Percentiles rank a stretch among this genome's conserved stretches.
Conservation (phyloP, 1,140 invertebrate species). For the Anastatus disparis region DNA sequence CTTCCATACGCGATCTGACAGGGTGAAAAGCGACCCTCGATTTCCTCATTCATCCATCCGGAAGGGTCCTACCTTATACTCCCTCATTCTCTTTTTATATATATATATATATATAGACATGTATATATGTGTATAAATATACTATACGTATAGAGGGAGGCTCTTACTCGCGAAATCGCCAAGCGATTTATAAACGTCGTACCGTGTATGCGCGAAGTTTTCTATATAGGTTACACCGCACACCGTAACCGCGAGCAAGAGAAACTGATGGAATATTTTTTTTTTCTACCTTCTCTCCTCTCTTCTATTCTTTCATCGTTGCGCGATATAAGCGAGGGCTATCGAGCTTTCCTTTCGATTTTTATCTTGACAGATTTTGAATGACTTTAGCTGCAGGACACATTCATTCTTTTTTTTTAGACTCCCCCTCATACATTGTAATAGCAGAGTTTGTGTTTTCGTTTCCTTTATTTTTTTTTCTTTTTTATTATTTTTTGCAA, state of each 20-base stretch:
- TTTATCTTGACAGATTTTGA: slow-evolving; percentile 14
- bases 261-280: slow-evolving; percentile 20
- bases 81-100: no score
- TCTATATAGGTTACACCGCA: no score
- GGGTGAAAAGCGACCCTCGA: slow-evolving; percentile 13
- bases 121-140: no score
- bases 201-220: background rate
- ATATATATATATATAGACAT: no score
- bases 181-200: slow-evolving; percentile 31
- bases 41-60: slow-evolving; percentile 27
- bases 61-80: background rate
- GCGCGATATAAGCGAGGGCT: background rate
- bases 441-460: no score
- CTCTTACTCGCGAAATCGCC: background rate
- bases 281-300: background rate
- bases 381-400: background rate
- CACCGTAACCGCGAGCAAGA: no score
- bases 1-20: background rate
- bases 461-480: background rate
- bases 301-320: no score
- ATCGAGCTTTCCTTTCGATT: slow-evolving; percentile 9
- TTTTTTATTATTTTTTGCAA: background rate
- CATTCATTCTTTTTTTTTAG: background rate
- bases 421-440: no score
- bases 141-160: no score